Evolutionary conservation across 2,113 vertebrate genomes (phyloP).

Genomic region (Cynopterus brachyotis): DNA sequence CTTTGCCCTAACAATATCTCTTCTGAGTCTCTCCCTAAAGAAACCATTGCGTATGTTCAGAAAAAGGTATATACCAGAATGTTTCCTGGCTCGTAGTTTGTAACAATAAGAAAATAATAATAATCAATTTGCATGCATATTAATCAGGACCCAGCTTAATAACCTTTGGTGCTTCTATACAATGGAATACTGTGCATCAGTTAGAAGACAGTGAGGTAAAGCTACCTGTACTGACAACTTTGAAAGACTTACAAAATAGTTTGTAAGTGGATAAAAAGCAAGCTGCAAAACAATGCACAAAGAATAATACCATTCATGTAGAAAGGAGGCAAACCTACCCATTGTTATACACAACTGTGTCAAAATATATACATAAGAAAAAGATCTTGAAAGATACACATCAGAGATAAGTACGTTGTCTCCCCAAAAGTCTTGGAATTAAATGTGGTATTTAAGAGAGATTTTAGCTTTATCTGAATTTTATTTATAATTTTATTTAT

Average conservation of each 20-base stretch:
- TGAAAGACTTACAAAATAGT: background rate
- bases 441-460: background rate
- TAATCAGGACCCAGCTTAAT: background rate
- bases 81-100: background rate
- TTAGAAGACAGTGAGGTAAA: constrained; percentile 5
- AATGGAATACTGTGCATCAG: background rate
- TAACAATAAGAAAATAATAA: background rate
- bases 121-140: background rate
- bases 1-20: background rate
- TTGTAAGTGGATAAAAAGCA: background rate
- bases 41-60: background rate
- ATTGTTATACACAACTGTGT: background rate
- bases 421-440: background rate
- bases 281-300: background rate
- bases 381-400: background rate
- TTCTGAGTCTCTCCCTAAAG: background rate
- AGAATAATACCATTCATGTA: background rate
- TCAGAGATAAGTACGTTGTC: background rate
- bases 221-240: background rate
- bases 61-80: background rate
- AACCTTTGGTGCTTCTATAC: background rate
- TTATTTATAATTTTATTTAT: background rate
- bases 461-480: background rate
- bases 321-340: background rate
- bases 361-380: background rate